These are phyloP conservation scores for Brachyrhaphis roseni DNA, from an alignment of 2,797 vertebrate species.

Conservation along the genomic window DNA sequence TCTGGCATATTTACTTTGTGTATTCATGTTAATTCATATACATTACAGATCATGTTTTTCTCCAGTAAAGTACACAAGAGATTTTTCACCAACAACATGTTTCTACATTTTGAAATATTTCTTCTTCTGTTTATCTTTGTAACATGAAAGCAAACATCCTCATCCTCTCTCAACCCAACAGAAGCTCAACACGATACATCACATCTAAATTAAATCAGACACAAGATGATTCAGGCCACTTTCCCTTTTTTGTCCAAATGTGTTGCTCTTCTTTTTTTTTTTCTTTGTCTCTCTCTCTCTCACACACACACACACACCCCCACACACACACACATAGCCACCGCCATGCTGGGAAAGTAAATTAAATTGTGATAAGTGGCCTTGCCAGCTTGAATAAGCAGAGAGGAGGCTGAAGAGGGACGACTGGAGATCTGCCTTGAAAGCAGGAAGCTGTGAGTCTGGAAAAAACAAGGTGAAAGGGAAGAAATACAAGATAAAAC, in stretches of 20 bases:
- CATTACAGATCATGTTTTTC: too few relatives aligned
- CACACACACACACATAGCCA: neutral
- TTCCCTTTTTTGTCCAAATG: conserved; percentile 8
- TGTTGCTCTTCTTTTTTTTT: neutral
- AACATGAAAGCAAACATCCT: neutral
- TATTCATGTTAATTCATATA: too few relatives aligned
- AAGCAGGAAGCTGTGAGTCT: neutral
- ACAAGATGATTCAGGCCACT: neutral
- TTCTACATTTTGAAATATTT: neutral
- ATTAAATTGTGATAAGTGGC: conserved; percentile 36
- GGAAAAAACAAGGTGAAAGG: neutral
- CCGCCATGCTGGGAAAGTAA: conserved; percentile 26
- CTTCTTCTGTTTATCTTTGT: neutral
- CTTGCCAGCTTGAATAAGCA: neutral
- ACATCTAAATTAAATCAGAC: conserved; percentile 43
- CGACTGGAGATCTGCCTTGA: neutral
- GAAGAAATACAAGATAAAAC: neutral
- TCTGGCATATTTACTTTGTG: too few relatives aligned
- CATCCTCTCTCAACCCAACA: neutral
- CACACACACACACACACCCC: neutral
- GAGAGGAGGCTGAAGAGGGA: conserved; percentile 4
- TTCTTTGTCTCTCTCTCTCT: neutral
- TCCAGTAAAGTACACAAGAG: neutral
- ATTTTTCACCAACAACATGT: neutral
- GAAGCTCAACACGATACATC: conserved; percentile 9